Evolutionary conservation across 2,888 invertebrate genomes (phyloP).

Genomic region (Hirtodrosophila alboralis): DNA sequence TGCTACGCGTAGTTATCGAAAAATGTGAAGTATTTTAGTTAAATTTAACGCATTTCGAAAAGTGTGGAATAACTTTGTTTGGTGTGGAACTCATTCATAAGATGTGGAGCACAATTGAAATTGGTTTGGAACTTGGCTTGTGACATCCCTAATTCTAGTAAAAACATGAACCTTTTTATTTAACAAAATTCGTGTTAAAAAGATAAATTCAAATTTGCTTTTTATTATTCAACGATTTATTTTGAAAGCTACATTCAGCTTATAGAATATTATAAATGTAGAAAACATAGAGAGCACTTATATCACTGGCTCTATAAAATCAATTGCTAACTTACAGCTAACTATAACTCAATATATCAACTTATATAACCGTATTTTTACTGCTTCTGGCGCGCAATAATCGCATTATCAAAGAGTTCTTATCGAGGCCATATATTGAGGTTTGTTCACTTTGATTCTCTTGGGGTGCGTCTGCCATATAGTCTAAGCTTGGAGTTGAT

Average conservation of each 20-base stretch:
- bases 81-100: background rate
- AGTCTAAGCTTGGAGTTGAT: constrained; percentile 40
- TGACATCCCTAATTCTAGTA: too few species aligned
- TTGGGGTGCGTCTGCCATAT: constrained; percentile 40
- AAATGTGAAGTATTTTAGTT: background rate
- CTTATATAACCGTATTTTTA: constrained; percentile 39
- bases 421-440: constrained; percentile 64
- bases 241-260: constrained; percentile 1
- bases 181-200: too few species aligned
- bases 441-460: constrained; percentile 32
- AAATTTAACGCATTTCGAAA: too few species aligned
- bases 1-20: background rate
- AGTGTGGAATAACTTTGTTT: background rate
- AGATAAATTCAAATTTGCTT: background rate
- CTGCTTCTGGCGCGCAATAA: constrained; percentile 55
- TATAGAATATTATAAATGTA: constrained; percentile 2
- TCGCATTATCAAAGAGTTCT: constrained; percentile 72
- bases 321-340: constrained; percentile 4
- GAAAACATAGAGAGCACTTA: constrained; percentile 13
- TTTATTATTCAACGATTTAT: constrained; percentile 7
- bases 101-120: too few species aligned
- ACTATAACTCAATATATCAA: background rate
- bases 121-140: background rate
- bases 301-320: constrained; percentile 28
- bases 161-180: too few species aligned